phyloP scores from a whole-genome alignment of 2,797 vertebrate genomes.

The Eospalax fontanierii region DNA sequence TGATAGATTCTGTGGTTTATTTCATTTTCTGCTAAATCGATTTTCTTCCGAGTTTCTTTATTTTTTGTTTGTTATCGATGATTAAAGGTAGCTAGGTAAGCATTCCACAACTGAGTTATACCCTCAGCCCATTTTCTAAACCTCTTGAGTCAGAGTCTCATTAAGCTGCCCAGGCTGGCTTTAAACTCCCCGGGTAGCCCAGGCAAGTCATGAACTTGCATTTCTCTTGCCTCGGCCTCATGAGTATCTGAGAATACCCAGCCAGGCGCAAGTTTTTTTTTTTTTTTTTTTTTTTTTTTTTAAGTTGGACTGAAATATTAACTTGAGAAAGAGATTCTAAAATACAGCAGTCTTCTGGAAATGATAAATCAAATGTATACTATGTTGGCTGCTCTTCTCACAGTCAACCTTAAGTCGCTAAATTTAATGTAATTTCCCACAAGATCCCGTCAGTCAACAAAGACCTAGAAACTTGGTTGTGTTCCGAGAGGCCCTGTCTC shows the following conservation, averaged over 20 bases:
- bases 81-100: background rate
- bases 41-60: background rate
- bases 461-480: background rate
- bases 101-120: no score
- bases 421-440: background rate
- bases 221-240: background rate
- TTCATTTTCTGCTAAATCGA: background rate
- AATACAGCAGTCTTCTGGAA: conserved; percentile 2
- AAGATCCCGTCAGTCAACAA: conserved; percentile 10
- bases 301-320: background rate
- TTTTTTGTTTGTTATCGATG: background rate
- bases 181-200: background rate
- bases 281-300: no score
- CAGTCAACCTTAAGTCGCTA: background rate
- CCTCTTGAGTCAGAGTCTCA: background rate
- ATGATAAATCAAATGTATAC: background rate
- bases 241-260: background rate
- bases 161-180: background rate
- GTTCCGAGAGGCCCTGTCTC: background rate
- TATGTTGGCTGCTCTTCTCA: background rate
- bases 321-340: conserved; percentile 17
- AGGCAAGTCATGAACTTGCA: background rate
- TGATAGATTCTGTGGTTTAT: background rate
- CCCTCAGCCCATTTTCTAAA: background rate
- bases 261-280: background rate